These are phyloP conservation scores for Drosophila pallidifrons DNA, from an alignment of 1,140 invertebrate species.

Conservation along the genomic window DNA sequence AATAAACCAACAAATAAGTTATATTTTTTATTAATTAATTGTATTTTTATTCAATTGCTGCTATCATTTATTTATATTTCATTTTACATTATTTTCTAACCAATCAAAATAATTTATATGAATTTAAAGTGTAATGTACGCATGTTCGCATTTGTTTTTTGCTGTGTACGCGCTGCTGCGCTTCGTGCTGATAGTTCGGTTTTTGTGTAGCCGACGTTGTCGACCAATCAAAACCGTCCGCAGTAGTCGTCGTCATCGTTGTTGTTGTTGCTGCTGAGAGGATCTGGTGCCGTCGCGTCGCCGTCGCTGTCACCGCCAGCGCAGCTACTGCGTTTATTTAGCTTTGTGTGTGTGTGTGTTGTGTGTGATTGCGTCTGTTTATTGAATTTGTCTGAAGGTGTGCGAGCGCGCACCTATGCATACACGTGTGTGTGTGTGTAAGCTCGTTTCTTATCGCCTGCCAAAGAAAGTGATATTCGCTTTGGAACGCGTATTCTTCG, in stretches of 20 bases:
- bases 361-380: conserved; percentile 20
- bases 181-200: conserved; percentile 66
- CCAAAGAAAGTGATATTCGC: conserved; percentile 58
- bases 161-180: conserved; percentile 56
- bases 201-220: conserved; percentile 45
- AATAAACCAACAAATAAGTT: too few relatives aligned
- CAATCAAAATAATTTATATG: neutral
- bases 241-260: conserved; percentile 22
- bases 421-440: conserved; percentile 35
- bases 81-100: neutral
- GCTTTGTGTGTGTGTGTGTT: conserved; percentile 5
- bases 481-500: conserved; percentile 7
- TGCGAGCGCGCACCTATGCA: conserved; percentile 5
- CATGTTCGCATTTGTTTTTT: conserved; percentile 19
- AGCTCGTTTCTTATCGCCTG: conserved; percentile 54
- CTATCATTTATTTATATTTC: neutral
- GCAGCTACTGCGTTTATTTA: conserved; percentile 29
- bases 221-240: conserved; percentile 72
- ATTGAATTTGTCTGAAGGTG: conserved; percentile 21
- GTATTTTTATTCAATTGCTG: neutral
- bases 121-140: neutral
- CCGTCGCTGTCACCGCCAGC: conserved; percentile 35
- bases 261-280: conserved; percentile 43
- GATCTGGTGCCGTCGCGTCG: conserved; percentile 58
- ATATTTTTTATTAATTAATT: neutral